A percentile compares a stretch with the other conserved stretches of the same genome.
Conservation (phyloP, 2,113 vertebrate species). For the Sceloporus undulatus region DNA sequence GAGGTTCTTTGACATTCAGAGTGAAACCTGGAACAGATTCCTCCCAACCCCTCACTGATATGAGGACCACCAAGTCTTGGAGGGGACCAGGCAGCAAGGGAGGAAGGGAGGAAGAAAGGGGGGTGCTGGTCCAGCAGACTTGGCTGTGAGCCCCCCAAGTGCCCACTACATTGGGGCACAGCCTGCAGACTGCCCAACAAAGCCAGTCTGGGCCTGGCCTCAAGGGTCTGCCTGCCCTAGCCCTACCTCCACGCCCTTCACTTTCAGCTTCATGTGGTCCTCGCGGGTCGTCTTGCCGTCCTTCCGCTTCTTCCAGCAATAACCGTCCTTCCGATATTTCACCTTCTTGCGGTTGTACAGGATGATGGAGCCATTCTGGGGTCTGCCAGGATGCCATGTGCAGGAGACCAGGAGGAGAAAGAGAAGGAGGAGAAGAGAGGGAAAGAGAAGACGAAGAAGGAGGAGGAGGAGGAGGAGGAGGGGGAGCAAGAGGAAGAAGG, state of each 20-base stretch:
- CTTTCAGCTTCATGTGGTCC: constrained; percentile 95
- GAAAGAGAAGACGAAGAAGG: neutral
- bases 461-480: neutral
- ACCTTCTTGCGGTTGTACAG: constrained; percentile 94
- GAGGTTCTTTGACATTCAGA: too few species aligned
- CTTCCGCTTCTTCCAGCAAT: constrained; percentile 93
- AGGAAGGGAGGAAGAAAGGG: neutral
- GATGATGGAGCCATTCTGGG: constrained; percentile 90
- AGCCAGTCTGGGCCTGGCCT: too few species aligned
- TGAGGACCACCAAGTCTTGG: too few species aligned
- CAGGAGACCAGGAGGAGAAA: neutral
- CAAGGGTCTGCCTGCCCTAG: too few species aligned
- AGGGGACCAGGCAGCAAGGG: too few species aligned
- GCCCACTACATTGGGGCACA: too few species aligned
- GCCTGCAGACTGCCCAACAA: too few species aligned
- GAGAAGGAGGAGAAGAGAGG: too few species aligned
- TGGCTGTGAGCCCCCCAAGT: rapidly evolving
- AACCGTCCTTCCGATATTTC: constrained; percentile 92
- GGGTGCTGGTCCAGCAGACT: neutral
- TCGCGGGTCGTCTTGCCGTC: constrained; percentile 93
- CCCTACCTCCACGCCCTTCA: constrained; percentile 90
- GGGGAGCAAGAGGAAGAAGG: too few species aligned
- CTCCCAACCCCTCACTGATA: too few species aligned
- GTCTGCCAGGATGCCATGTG: constrained; percentile 69
- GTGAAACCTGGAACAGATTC: too few species aligned